These are phyloP conservation scores for Xenops minutus DNA, from an alignment of 2,797 vertebrate species.

Conservation along the genomic window DNA sequence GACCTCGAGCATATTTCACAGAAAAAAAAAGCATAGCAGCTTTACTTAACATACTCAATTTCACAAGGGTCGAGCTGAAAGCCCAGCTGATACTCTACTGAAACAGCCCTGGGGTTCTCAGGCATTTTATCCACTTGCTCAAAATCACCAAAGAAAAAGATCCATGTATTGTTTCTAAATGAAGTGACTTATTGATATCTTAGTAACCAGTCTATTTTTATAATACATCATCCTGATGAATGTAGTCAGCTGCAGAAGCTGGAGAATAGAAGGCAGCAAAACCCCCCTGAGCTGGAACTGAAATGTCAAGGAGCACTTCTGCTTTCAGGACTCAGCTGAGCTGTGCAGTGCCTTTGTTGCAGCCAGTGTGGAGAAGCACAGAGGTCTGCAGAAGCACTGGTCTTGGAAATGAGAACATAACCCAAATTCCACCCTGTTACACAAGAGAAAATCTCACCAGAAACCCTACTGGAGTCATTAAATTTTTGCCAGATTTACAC, in stretches of 20 bases:
- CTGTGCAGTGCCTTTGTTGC: not conserved
- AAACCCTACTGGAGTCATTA: not conserved
- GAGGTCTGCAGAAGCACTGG: not conserved
- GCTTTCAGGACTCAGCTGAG: rapidly evolving
- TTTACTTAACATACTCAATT: not conserved
- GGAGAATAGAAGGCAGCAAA: not conserved
- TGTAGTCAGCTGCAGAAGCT: not conserved
- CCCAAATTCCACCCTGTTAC: not conserved
- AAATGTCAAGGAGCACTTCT: not conserved
- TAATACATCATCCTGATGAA: not conserved
- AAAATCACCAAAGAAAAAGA: not conserved
- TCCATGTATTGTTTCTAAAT: not conserved
- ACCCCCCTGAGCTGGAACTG: not conserved
- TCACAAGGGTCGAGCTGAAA: not conserved
- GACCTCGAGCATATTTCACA: not conserved
- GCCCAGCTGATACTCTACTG: not conserved
- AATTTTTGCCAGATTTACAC: not conserved
- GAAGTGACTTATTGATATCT: not conserved
- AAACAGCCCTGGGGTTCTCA: not conserved
- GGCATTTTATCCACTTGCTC: not conserved
- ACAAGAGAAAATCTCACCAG: not conserved
- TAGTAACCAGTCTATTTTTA: not conserved
- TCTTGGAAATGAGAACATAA: not conserved
- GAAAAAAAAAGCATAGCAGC: not conserved
- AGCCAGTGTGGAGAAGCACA: not conserved